Evolutionary conservation across 2,797 vertebrate genomes (phyloP), one percentile per base, ranked within the genome.

Genomic region (Trachurus trachurus): DNA sequence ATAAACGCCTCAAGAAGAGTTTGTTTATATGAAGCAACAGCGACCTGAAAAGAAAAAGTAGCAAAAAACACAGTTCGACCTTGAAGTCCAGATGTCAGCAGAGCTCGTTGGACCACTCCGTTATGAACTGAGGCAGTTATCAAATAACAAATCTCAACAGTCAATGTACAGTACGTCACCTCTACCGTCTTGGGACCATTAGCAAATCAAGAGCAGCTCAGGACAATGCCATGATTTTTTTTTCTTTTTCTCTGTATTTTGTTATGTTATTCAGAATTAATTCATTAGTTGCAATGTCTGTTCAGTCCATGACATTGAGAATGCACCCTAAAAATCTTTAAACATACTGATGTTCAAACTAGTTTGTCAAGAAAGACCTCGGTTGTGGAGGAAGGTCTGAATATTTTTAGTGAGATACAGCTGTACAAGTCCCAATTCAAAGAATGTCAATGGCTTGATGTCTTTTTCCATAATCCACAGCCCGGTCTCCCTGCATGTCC

Each of bases 401-500:
- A 66, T 83, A 60, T 81, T 69, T 76, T 64, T 45, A 66, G 83
- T 75, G 80, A 71, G 66, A 62, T 82, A 66, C 40, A 7, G 17
- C 59, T 21, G 76, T 40, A 59, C 7, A 49, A 69, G 64, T 75
- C 78, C 60, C 65, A 56, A 69, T 93, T 94, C 94, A 99, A 76
- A 98, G 96, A 80, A 96, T 96, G 29, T 98, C 96, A 9, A 93
- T 95, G 85, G 89, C 88, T 92, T 97, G 97, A 92, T 87, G 98
- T 75, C 96, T 95, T 88, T 99, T 99, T 84, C 97, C 93, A 22
- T 99, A 99, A 82, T 97, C 97, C 22, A 94, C 95, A 47, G 96
- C 95, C 5, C 92, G 91, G 66, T 97, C 98, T 26, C 96, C 97
- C 45, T 97, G 98, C 72, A 97, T 95, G 8, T 99, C 98, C 58